Evolutionary conservation across 2,113 vertebrate genomes (phyloP).

Genomic region (Calonectris borealis): DNA sequence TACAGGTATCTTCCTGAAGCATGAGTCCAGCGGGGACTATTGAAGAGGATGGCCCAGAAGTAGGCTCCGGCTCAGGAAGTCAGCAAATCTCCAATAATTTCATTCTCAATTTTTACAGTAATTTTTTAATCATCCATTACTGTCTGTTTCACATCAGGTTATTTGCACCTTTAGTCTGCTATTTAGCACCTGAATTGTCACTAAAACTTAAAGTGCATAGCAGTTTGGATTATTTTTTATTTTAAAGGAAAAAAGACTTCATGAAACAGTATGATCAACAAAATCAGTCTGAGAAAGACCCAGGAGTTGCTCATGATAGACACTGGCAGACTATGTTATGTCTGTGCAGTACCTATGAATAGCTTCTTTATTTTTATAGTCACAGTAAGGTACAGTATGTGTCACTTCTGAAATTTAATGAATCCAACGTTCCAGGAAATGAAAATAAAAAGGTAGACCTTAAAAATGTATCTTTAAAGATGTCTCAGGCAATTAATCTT

Average conservation of each 20-base stretch:
- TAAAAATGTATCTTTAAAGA: neutral
- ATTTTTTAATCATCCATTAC: neutral
- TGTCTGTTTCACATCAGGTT: neutral
- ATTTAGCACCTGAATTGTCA: neutral
- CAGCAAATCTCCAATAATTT: neutral
- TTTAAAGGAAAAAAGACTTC: neutral
- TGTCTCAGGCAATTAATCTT: neutral
- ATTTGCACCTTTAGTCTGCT: neutral
- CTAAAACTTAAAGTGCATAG: neutral
- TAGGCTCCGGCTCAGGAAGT: neutral
- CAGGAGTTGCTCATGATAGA: neutral
- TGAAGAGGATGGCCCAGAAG: neutral
- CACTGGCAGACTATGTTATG: neutral
- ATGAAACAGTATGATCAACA: neutral
- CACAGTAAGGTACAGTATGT: neutral
- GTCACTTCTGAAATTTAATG: constrained; percentile 47
- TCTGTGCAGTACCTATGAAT: constrained; percentile 1
- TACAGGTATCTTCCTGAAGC: neutral
- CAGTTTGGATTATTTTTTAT: neutral
- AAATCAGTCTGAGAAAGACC: neutral
- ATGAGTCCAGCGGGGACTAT: neutral
- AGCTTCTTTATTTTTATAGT: constrained; percentile 31
- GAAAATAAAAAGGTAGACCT: neutral
- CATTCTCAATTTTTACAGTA: neutral
- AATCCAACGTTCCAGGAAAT: constrained; percentile 38